These are phyloP conservation scores for Clytia hemisphaerica DNA, from an alignment of 30 jellyfish, hydroid and myxozoan genomes.

Conservation along the genomic window DNA sequence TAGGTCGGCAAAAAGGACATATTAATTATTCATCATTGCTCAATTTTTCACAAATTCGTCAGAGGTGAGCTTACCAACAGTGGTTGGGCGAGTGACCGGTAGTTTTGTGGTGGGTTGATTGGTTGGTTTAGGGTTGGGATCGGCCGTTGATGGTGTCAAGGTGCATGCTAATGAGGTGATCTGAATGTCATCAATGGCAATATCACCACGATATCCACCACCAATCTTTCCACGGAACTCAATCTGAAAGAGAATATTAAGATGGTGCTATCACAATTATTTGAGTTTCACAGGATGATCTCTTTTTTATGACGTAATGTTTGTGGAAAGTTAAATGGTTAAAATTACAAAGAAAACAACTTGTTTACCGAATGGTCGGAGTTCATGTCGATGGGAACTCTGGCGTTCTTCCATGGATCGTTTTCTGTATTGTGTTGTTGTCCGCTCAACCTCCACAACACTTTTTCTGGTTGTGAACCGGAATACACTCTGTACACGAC, in stretches of 20 bases:
- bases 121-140: slow-evolving; percentile 78
- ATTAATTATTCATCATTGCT: no score
- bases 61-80: slow-evolving; percentile 73
- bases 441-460: slow-evolving; percentile 81
- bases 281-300: no score
- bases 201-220: slow-evolving; percentile 69
- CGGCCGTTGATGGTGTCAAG: slow-evolving; percentile 81
- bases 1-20: no score
- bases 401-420: slow-evolving; percentile 67
- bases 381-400: slow-evolving; percentile 65
- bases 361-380: slow-evolving; percentile 85
- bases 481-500: slow-evolving; percentile 48
- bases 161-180: slow-evolving; percentile 56
- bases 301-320: no score
- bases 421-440: slow-evolving; percentile 70
- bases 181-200: slow-evolving; percentile 86
- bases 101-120: slow-evolving; percentile 70
- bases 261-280: no score
- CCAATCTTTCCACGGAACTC: slow-evolving; percentile 74
- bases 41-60: no score
- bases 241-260: slow-evolving; percentile 38
- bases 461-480: slow-evolving; percentile 31
- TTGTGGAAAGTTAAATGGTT: background rate
- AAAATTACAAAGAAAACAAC: no score
- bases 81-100: slow-evolving; percentile 72